These are phyloP conservation scores for Drosophila bipectinata DNA, from an alignment of 1,140 invertebrate species.

Conservation along the genomic window DNA sequence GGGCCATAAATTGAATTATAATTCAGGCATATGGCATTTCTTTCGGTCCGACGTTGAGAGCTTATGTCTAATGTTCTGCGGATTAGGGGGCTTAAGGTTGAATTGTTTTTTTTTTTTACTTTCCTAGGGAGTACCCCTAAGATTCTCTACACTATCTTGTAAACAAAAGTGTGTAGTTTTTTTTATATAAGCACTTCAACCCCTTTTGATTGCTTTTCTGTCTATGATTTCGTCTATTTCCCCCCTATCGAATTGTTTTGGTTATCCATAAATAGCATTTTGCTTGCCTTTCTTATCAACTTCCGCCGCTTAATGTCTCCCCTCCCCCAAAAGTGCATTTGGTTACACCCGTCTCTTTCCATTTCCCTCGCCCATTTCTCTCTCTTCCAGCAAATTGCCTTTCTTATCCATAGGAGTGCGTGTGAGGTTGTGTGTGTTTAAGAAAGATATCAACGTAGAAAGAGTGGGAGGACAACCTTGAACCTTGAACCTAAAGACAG, in stretches of 20 bases:
- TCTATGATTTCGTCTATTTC: constrained; percentile 1
- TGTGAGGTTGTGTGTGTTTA: constrained; percentile 27
- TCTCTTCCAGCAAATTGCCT: constrained; percentile 25
- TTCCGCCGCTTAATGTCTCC: constrained; percentile 18
- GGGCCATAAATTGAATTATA: constrained; percentile 55
- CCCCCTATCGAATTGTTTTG: constrained; percentile 6
- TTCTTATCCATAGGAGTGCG: constrained; percentile 36
- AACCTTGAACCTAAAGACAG: constrained; percentile 60
- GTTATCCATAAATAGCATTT: constrained; percentile 48
- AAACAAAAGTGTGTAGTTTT: no score
- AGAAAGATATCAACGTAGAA: constrained; percentile 68
- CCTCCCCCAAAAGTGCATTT: not conserved
- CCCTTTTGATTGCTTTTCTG: no score
- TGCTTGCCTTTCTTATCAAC: constrained; percentile 50
- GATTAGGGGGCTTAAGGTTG: constrained; percentile 31
- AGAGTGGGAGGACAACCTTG: constrained; percentile 28
- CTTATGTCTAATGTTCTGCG: constrained; percentile 37
- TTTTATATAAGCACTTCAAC: no score
- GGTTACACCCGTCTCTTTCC: not conserved
- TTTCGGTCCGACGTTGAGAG: constrained; percentile 17
- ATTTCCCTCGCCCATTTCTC: not conserved
- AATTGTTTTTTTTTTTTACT: constrained; percentile 2
- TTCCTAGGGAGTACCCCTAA: no score
- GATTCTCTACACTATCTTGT: no score
- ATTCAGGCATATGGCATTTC: constrained; percentile 32